Base-by-base conservation (phyloP, 2,888 invertebrate genomes). In the Tenthredo amoena region DNA sequence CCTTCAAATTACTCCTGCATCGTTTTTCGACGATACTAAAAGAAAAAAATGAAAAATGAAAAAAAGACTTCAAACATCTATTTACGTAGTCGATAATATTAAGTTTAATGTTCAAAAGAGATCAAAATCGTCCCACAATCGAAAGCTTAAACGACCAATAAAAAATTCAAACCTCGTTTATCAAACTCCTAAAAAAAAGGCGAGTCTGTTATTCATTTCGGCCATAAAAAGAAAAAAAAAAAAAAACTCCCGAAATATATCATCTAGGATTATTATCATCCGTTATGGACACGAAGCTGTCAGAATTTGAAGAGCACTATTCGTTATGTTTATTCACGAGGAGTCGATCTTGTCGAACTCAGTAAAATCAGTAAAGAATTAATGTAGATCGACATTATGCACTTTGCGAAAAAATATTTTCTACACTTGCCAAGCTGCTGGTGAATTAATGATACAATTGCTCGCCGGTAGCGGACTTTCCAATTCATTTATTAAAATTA, bases 391-490 rank as follows among this genome's bases (percentile, higher is more conserved):
- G 43, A n/a, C 43, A n/a, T 2, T 10, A 12, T 37, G 18, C 40
- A 40, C 37, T 10, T 15, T 9, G 6, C 21, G 2, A 47, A 76
- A 4, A 21, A 21, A n/a, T 26, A 4, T n/a, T 15, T 55, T n/a
- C 9, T 43, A 4, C 18, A 9, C 0, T 55, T 26, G 34, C 55
- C 10, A n/a, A 50, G 37, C 81, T 81, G n/a, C 81, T 21, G 81
- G 62, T 81, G 81, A 81, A 81, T 58, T 40, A 58, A 40, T 40
- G 26, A 58, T 21, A 40, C 47, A 21, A 37, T 81, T 81, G 81
- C 81, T 62, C 81, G 31, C 81, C 81, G 81, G 58, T 81, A 81
- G 58, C 21, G 26, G 2, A n/a, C 1, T 21, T 58, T 21, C 0
- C 5, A 81, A 81, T 79, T 50, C n/a, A 55, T n/a, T 55, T n/a